Base-by-base conservation (phyloP, 2,113 vertebrate genomes). In the Gymnogyps californianus region DNA sequence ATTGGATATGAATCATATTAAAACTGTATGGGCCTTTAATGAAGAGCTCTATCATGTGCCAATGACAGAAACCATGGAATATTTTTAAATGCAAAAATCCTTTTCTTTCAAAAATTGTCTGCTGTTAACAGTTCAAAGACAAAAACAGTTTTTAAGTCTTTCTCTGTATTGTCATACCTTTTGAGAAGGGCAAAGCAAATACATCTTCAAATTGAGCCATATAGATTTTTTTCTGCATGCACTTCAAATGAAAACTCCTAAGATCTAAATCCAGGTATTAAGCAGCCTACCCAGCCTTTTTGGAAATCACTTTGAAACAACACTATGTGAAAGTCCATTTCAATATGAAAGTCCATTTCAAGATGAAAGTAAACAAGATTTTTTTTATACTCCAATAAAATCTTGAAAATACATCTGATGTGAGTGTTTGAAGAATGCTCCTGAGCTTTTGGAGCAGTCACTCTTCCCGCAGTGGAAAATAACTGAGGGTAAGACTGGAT, bases 1-100 rank as follows among this genome's bases (percentile, higher is more conserved):
- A 70, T 67, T 97, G 93, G 82, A 94, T 93, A 96, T 96, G 97
- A 97, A 95, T 97, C 78, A 92, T 89, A 95, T 97, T 97, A 97
- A 95, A 97, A 96, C 58, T 91, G 62, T 74, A 85, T 93, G 92
- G 91, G 51, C 42, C 46, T 93, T 95, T 97, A 97, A 96, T 92
- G 88, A 97, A 95, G 92, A 96, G 59, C 67, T 94, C 58, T 52
- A 51, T 67, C 26, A n/a, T 65, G 38, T 96, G 93, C 93, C 96
- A 98, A 15, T 96, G 84, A 96, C 65, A 83, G 67, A 97, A 98
- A 96, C 92, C 86, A 89, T 95, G 67, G 57, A 90, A 89, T 91
- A 77, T 81, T 94, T 96, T 97, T 65, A 94, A 95, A 87, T 82
- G 61, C 67, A 91, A 46, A 72, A 74, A 49, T 87, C 36, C 44